Conservation (phyloP, 2,888 invertebrate genomes). For the Agelastica alni region DNA sequence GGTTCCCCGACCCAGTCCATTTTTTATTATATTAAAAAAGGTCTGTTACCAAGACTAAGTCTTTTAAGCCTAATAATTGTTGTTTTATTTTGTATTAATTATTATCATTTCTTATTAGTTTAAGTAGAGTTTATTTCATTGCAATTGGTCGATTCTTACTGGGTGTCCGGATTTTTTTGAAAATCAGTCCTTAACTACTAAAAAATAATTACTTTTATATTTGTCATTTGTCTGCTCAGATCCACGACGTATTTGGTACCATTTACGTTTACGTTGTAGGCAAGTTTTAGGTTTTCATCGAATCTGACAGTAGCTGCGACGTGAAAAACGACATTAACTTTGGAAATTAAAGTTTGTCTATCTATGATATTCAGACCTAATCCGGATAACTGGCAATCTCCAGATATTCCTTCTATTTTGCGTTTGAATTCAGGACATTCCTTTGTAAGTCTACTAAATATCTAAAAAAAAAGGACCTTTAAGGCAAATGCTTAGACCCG, state of each 20-base stretch:
- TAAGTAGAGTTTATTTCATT: too few relatives aligned
- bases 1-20: too few relatives aligned
- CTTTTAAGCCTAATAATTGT: too few relatives aligned
- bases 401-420: slow-evolving; percentile 70
- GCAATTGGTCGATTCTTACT: too few relatives aligned
- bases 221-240: slow-evolving; percentile 70
- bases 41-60: too few relatives aligned
- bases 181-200: too few relatives aligned
- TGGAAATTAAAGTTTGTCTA: slow-evolving; percentile 64
- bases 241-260: slow-evolving; percentile 78
- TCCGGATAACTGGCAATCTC: slow-evolving; percentile 69
- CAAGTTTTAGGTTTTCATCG: slow-evolving; percentile 78
- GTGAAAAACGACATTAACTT: slow-evolving; percentile 78
- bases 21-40: too few relatives aligned
- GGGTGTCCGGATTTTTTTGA: too few relatives aligned
- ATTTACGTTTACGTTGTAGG: slow-evolving; percentile 78
- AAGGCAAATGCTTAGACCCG: too few relatives aligned
- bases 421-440: slow-evolving; percentile 65
- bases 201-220: slow-evolving; percentile 79
- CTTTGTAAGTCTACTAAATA: slow-evolving; percentile 61
- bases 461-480: slow-evolving; percentile 53
- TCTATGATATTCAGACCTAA: slow-evolving; percentile 67
- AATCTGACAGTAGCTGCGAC: slow-evolving; percentile 92
- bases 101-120: too few relatives aligned
- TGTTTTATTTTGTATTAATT: too few relatives aligned